Evolutionary conservation across 2,797 vertebrate species (phyloP), one percentile per base, ranked within the genome.

Genomic region (Acipenser oxyrinchus): DNA sequence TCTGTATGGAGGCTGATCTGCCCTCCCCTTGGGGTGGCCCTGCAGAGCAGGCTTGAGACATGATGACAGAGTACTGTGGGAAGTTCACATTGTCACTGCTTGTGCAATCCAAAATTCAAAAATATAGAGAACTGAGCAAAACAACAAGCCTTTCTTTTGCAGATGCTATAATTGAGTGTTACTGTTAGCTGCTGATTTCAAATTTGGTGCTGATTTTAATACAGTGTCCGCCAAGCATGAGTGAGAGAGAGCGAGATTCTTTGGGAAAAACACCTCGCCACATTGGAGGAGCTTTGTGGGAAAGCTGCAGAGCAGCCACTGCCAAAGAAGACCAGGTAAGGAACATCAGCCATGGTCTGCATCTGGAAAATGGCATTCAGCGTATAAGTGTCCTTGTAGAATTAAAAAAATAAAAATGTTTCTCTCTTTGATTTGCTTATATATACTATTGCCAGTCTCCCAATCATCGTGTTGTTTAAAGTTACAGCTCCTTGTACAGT

Each of bases 281-380:
- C 64, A 65, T 57, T 79, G 52, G 68, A 63, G 48, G 63, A 68
- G 6, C 65, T 66, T 7, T 66, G 70, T 50, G 66, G 62, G 49
- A 72, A 68, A 60, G 63, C 75, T 63, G 75, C 71, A 73, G 12
- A 57, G 48, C 15, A 64, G 53, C 49, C 65, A 64, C 49, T 77
- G 72, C 48, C 62, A 68, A 10, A 37, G 65, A 13, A 66, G 55
- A 11, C 59, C 64, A 64, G 75, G 77, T 77, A 68, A 69, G 66
- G 49, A 23, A 64, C 8, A 13, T 51, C 15, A 64, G 10, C 48
- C 8, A 6, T n/a, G 51, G 13, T 49, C 10, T 13, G 10, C 49
- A 18, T 64, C 62, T 4, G 6, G 37, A 37, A 18, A 18, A 18
- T 18, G 18, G 18, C 18, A 10, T 51, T 51, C 50, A 48, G 50